Evolutionary conservation across 1,140 invertebrate genomes (phyloP).

Genomic region (Lepidurus packardi): DNA sequence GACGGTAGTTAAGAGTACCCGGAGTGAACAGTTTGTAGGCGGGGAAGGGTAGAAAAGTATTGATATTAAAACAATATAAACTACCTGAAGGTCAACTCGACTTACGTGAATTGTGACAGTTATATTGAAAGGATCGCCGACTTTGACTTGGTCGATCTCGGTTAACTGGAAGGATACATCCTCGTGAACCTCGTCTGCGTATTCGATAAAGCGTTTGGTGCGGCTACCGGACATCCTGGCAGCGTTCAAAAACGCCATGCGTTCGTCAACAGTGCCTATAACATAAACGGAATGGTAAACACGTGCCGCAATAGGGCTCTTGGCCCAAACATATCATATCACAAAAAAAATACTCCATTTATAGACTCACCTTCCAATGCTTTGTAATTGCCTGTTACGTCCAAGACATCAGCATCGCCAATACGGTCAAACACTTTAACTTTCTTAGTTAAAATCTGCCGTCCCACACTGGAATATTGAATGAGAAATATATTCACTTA

Average conservation of each 20-base stretch:
- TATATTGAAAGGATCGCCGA: conserved; percentile 62
- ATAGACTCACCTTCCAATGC: conserved; percentile 56
- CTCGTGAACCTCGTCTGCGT: conserved; percentile 51
- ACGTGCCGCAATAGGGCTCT: neutral
- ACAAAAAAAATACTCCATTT: neutral
- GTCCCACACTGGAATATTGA: conserved; percentile 57
- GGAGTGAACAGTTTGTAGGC: neutral
- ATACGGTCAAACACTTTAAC: conserved; percentile 62
- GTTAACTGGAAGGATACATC: conserved; percentile 63
- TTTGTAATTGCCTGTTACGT: conserved; percentile 69
- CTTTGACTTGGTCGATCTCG: conserved; percentile 60
- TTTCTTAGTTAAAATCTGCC: conserved; percentile 68
- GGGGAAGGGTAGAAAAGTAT: conserved; percentile 27
- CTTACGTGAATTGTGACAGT: conserved; percentile 57
- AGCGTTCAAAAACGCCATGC: conserved; percentile 61
- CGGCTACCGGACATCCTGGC: conserved; percentile 54
- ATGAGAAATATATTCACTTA: too few species aligned
- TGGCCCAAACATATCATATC: neutral
- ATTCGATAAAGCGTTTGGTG: conserved; percentile 59
- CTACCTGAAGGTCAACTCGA: neutral
- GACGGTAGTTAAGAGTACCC: neutral
- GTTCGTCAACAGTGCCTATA: conserved; percentile 56
- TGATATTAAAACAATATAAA: neutral
- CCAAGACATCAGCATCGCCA: conserved; percentile 60
- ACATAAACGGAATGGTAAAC: neutral